A percentile compares a stretch with the other conserved stretches of the same genome.
phyloP scores from a whole-genome alignment of 2,113 vertebrate species.

The Eonycteris spelaea region DNA sequence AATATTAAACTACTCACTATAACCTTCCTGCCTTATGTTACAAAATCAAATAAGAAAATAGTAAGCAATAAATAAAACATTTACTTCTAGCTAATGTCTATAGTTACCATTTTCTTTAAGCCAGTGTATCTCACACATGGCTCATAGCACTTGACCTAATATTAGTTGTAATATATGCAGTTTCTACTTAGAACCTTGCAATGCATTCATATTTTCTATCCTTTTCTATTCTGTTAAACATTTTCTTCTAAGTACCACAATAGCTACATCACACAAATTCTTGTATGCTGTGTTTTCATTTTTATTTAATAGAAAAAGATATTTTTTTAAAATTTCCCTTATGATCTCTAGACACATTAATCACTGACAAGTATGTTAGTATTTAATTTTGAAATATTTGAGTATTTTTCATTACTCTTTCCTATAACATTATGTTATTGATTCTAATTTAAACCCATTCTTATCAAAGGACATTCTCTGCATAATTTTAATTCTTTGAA shows the following conservation, averaged over 20 bases:
- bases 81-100: not conserved
- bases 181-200: not conserved
- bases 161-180: not conserved
- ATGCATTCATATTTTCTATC: not conserved
- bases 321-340: not conserved
- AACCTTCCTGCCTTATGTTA: not conserved
- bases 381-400: slow-evolving; percentile 11
- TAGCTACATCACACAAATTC: not conserved
- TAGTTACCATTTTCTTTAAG: not conserved
- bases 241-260: not conserved
- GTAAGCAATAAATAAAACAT: not conserved
- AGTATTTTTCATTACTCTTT: not conserved
- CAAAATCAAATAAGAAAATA: not conserved
- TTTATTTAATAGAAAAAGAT: not conserved
- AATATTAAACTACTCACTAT: not conserved
- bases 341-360: not conserved
- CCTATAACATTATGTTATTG: not conserved
- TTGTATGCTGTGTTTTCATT: not conserved
- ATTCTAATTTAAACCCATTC: not conserved
- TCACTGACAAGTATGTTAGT: not conserved
- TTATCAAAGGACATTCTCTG: not conserved
- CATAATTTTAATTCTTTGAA: not conserved
- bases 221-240: not conserved
- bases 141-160: not conserved
- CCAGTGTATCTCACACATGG: not conserved